Conservation (phyloP, 2,888 invertebrate species). For the Nesidiocoris tenuis region DNA sequence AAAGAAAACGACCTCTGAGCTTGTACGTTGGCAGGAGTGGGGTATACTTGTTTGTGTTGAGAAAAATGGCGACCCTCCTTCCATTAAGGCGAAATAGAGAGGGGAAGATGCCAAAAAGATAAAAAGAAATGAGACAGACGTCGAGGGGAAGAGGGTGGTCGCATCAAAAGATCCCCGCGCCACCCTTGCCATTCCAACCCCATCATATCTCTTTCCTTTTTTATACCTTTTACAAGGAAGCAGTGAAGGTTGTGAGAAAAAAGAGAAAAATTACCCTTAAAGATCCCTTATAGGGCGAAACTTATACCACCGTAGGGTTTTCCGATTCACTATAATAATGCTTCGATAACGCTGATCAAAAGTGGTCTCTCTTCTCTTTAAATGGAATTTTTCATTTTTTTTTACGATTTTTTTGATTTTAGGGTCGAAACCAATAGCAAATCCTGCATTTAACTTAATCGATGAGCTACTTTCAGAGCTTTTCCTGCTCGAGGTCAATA, state of each 20-base stretch:
- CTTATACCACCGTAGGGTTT: too few relatives aligned
- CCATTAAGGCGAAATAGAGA: constrained; percentile 33
- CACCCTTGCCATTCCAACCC: constrained; percentile 2
- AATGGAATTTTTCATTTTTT: not conserved
- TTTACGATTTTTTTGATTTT: not conserved
- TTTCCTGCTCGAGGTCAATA: too few relatives aligned
- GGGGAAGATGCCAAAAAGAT: constrained; percentile 26
- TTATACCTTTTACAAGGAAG: constrained; percentile 19
- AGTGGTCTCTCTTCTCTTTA: too few relatives aligned
- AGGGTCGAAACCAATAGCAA: not conserved
- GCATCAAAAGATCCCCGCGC: constrained; percentile 26
- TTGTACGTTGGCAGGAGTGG: constrained; percentile 2
- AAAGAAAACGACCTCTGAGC: constrained; percentile 9
- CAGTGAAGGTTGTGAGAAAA: constrained; percentile 1
- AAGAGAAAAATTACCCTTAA: constrained; percentile 14
- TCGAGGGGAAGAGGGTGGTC: not conserved
- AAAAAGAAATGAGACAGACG: constrained; percentile 24
- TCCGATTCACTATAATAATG: too few relatives aligned
- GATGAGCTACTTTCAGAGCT: too few relatives aligned
- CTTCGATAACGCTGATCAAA: too few relatives aligned
- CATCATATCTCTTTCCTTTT: constrained; percentile 1
- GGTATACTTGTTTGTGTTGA: constrained; percentile 31
- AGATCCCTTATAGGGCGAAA: constrained; percentile 2
- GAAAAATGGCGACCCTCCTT: constrained; percentile 33
- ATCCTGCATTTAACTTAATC: not conserved